These are phyloP conservation scores for Papilio polyxenes DNA, from an alignment of 1,140 invertebrate species.

Conservation along the genomic window DNA sequence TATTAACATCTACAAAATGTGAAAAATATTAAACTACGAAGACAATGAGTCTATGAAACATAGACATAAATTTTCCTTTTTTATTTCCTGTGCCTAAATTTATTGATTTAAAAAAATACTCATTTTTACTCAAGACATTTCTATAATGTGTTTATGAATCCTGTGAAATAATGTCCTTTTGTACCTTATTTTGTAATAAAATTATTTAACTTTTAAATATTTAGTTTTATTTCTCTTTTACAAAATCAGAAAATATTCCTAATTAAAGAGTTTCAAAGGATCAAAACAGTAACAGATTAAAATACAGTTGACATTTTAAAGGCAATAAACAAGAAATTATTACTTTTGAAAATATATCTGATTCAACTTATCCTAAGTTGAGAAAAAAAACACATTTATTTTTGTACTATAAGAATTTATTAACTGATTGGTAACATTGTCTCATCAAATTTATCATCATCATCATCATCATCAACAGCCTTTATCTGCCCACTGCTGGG, in stretches of 20 bases:
- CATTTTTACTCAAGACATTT: slow-evolving; percentile 45
- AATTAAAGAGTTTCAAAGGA: not conserved
- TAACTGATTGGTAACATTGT: not conserved
- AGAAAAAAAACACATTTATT: no score
- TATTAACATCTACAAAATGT: not conserved
- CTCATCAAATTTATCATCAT: not conserved
- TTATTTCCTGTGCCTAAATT: not conserved
- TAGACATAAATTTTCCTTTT: not conserved
- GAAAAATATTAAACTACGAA: not conserved
- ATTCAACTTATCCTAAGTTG: no score
- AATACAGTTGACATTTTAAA: not conserved
- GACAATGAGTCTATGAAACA: not conserved
- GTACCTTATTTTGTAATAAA: slow-evolving; percentile 70
- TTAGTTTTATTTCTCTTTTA: slow-evolving; percentile 30
- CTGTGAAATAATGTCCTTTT: slow-evolving; percentile 58
- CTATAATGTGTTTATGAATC: slow-evolving; percentile 43
- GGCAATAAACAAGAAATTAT: no score
- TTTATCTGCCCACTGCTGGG: no score
- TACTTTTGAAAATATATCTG: no score
- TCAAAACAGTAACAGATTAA: not conserved
- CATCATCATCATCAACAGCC: no score
- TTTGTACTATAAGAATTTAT: not conserved
- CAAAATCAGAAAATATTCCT: not conserved
- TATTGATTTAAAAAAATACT: slow-evolving; percentile 44
- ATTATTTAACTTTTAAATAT: slow-evolving; percentile 45